Percentiles rank a stretch among this genome's conserved stretches.
Evolutionary conservation across 2,113 vertebrate genomes (phyloP).

Genomic region (Pagrus major): DNA sequence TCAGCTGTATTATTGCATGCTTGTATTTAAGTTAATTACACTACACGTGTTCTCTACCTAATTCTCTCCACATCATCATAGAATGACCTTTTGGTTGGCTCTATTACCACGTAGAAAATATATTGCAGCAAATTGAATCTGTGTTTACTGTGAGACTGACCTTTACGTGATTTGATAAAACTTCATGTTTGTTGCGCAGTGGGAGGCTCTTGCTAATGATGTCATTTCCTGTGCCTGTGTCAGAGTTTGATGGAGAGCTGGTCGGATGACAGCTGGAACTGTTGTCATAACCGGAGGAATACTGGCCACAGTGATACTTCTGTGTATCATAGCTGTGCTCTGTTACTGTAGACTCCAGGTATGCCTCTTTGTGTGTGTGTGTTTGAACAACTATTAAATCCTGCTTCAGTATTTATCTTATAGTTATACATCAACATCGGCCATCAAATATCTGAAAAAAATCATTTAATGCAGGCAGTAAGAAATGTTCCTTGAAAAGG

Average conservation of each 20-base stretch:
- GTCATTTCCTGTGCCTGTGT: constrained; percentile 52
- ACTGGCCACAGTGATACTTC: constrained; percentile 97
- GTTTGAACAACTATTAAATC: too few species aligned
- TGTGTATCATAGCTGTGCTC: constrained; percentile 98
- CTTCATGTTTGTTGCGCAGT: background rate
- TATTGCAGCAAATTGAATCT: background rate
- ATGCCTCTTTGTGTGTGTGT: constrained; percentile 31
- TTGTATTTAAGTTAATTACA: background rate
- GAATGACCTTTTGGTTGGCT: constrained; percentile 31
- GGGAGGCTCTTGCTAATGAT: constrained; percentile 23
- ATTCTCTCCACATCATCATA: constrained; percentile 5
- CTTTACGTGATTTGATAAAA: constrained; percentile 24
- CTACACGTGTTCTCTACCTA: background rate
- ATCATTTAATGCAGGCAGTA: too few species aligned
- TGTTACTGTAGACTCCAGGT: constrained; percentile 99
- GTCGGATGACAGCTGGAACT: constrained; percentile 99
- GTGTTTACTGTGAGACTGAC: constrained; percentile 21
- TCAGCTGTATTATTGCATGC: background rate
- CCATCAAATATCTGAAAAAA: too few species aligned
- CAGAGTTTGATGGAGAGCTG: constrained; percentile 98
- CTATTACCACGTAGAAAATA: background rate
- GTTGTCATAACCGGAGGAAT: constrained; percentile 99
- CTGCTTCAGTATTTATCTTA: too few species aligned
- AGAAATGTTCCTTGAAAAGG: too few species aligned
- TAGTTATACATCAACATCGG: too few species aligned